phyloP scores from a whole-genome alignment of 1,140 invertebrate species.

The Mizuhopecten yessoensis region DNA sequence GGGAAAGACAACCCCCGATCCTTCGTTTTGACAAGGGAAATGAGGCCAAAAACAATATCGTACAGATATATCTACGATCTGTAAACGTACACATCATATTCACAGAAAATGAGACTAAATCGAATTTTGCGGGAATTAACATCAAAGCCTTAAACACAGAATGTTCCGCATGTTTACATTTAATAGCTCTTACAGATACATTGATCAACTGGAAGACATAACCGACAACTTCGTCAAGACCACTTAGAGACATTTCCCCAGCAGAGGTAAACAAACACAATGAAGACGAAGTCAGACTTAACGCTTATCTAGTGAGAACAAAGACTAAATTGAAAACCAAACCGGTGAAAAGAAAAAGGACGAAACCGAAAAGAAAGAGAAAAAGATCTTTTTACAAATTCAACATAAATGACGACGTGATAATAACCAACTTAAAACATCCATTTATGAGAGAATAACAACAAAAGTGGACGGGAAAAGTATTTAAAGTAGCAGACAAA shows the following conservation, averaged over 20 bases:
- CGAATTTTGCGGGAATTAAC: slow-evolving; percentile 59
- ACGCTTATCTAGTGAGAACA: slow-evolving; percentile 43
- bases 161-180: slow-evolving; percentile 53
- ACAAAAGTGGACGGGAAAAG: too few species aligned
- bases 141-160: slow-evolving; percentile 56
- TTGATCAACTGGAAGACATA: slow-evolving; percentile 49
- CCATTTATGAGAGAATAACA: too few species aligned
- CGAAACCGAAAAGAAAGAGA: too few species aligned
- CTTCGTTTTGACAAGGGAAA: too few species aligned
- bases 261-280: slow-evolving; percentile 62
- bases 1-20: too few species aligned
- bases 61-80: too few species aligned
- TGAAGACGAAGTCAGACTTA: slow-evolving; percentile 59
- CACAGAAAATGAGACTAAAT: slow-evolving; percentile 58
- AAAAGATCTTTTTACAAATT: too few species aligned
- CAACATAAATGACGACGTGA: too few species aligned
- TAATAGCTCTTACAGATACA: slow-evolving; percentile 36
- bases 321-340: slow-evolving; percentile 2
- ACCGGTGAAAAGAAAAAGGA: too few species aligned
- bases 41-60: too few species aligned
- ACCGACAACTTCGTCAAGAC: slow-evolving; percentile 51
- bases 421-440: too few species aligned
- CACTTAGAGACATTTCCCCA: slow-evolving; percentile 50
- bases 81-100: slow-evolving; percentile 37
- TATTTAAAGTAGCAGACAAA: too few species aligned